Evolutionary conservation across 2,113 vertebrate species (phyloP), one percentile per base, ranked within the genome.

Genomic region (Brachyistius frenatus): DNA sequence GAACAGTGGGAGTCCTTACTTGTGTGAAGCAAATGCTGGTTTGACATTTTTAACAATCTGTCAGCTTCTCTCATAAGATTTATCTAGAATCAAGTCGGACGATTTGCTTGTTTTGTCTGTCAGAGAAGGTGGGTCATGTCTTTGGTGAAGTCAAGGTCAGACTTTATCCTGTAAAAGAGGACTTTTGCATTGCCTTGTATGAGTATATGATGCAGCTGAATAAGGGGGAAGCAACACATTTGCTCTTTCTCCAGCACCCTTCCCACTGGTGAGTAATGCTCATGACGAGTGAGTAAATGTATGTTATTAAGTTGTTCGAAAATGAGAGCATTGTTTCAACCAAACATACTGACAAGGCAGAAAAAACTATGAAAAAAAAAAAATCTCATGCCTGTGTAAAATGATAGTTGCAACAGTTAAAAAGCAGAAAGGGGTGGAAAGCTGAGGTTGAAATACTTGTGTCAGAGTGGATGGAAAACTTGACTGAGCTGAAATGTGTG

Each of bases 391-490:
- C 31, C 37, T 7, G n/a, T 52, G 15, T 13, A 31, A 31, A 8
- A 33, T 15, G 11, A 15, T 39, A 55, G 47, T 44, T 32, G 50
- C 61, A 79, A 60, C 9, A 65, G 73, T 52, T 47, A 50, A 82
- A 78, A 69, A 67, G 1, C n/a, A 73, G 60, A 80, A 80, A 66
- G 54, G 13, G 47, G 14, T 57, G 56, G 55, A 14, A 23, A 15
- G 30, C 5, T 5, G 37, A 16, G 5, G 4, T 1, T 53, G 62
- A 37, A 46, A 57, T 54, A 33, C 70, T 32, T 55, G 11, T 73
- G 46, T 35, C 4, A 60, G 69, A 78, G 53, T 69, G 64, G 60
- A 72, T 62, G 66, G 44, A 85, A 81, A 84, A 63, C 2, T 50
- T 65, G 30, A 50, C 50, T 5, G 56, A 52, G 53, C 14, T 49